Evolutionary conservation across 2,888 invertebrate genomes (phyloP), one percentile per base, ranked within the genome.

Genomic region (Drosophila basisetae): DNA sequence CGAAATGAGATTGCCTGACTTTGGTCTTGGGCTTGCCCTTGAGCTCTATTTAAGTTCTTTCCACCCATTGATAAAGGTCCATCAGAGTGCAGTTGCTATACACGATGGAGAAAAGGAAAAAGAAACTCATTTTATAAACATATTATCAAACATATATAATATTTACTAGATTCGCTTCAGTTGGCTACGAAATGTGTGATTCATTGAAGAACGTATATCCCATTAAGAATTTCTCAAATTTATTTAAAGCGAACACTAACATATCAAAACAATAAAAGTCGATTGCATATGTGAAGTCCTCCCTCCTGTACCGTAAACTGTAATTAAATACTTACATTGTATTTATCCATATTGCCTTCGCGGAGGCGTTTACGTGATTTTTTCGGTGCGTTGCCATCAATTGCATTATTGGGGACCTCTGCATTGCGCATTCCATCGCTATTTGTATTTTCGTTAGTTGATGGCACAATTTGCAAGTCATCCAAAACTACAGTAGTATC

Each of bases 311-410:
- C 25, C 2, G 11, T 22, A 11, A 16, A 16, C 5, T 13, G 2
- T 25, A 28, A 22, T 4, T 25, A 7, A 18, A 4, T 7, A 68
- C 67, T 69, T n/a, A 68, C 70, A 2, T 55, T 30, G 0, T 55
- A 39, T 2, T 55, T 41, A 2, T 33, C 37, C 47, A 16, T 2
- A 4, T 53, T 43, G 2, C 6, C 6, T 0, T 18, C 53, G 2
- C 49, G 47, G 25, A 2, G 16, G 18, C 69, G 54, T 0, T 13
- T 2, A 9, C 69, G 55, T 10, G 33, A 13, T 11, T 50, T 69
- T 11, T 69, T 69, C 0, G 55, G 25, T 18, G n/a, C 35, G 33
- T 5, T n/a, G 18, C 10, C 2, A 0, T 7, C 49, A n/a, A 2
- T 16, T 3, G 25, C 22, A 25, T 18, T 25, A 13, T 2, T 18